A percentile compares a stretch with the other conserved stretches of the same genome.
phyloP scores from a whole-genome alignment of 1,140 invertebrate genomes.

The Pseudomyrmex concolor region DNA sequence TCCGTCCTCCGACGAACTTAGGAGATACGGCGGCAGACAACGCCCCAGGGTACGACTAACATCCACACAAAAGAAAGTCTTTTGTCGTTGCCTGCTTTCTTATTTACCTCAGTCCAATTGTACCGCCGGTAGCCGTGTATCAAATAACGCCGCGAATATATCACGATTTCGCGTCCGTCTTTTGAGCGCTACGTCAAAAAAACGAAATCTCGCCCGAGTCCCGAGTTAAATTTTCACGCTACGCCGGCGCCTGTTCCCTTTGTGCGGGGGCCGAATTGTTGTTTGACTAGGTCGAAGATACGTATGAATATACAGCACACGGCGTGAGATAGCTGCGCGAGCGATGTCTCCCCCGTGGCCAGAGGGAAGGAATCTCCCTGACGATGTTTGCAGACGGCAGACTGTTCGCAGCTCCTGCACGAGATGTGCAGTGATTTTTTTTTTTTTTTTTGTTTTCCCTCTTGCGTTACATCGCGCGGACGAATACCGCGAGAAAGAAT shows the following conservation, averaged over 20 bases:
- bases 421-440: conserved; percentile 46
- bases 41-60: conserved; percentile 69
- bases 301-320: conserved; percentile 57
- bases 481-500: neutral
- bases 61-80: conserved; percentile 62
- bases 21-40: conserved; percentile 75
- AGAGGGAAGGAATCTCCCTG: conserved; percentile 39
- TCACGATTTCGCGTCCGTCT: conserved; percentile 33
- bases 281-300: conserved; percentile 56
- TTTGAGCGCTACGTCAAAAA: conserved; percentile 50
- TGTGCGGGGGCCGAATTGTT: conserved; percentile 38
- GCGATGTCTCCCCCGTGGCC: conserved; percentile 54
- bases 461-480: neutral
- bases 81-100: conserved; percentile 76
- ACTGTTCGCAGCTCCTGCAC: conserved; percentile 45
- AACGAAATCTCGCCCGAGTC: conserved; percentile 41
- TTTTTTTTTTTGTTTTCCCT: conserved; percentile 5
- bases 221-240: conserved; percentile 54
- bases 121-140: conserved; percentile 70
- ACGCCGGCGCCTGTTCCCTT: conserved; percentile 43
- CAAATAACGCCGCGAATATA: conserved; percentile 70
- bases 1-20: conserved; percentile 65
- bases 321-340: conserved; percentile 47
- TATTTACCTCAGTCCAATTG: conserved; percentile 80
- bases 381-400: conserved; percentile 44